These are phyloP conservation scores for Paramormyrops hopkinsi DNA, from an alignment of 2,797 vertebrate genomes.

Conservation along the genomic window DNA sequence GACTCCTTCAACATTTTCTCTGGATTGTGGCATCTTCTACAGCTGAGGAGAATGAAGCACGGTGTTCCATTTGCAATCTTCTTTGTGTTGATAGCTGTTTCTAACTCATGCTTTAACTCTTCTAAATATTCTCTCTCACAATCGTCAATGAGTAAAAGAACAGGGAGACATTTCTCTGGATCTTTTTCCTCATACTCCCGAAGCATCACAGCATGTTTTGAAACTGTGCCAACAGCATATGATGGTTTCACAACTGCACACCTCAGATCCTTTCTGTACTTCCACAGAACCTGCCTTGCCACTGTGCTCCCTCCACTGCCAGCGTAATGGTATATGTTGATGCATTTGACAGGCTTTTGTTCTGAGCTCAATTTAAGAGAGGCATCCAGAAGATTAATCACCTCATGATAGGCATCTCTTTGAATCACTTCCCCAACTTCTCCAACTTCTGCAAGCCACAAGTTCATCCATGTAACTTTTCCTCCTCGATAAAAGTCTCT, in stretches of 20 bases:
- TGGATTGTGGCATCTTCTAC: too few species aligned
- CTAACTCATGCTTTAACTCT: too few species aligned
- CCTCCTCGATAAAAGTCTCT: conserved; percentile 54
- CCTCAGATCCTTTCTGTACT: conserved; percentile 46
- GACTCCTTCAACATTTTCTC: too few species aligned
- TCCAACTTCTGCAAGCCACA: conserved; percentile 35
- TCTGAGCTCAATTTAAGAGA: conserved; percentile 22
- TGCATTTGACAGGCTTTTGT: conserved; percentile 43
- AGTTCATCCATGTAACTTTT: conserved; percentile 38
- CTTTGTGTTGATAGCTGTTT: too few species aligned
- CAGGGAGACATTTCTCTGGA: too few species aligned
- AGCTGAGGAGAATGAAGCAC: too few species aligned
- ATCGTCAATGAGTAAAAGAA: too few species aligned
- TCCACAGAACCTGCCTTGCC: conserved; percentile 61
- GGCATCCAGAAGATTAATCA: conserved; percentile 36
- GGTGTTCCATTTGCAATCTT: too few species aligned
- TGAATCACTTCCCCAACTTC: conserved; percentile 27
- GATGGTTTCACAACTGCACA: conserved; percentile 56
- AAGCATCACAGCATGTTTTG: conserved; percentile 62
- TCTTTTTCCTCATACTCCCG: too few species aligned
- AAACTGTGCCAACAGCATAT: conserved; percentile 44
- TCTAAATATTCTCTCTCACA: too few species aligned
- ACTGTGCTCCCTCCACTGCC: conserved; percentile 67
- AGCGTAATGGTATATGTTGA: conserved; percentile 62
- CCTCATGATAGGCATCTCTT: conserved; percentile 37